Percentiles rank a stretch among this genome's conserved stretches.
These are phyloP conservation scores for Cerastis rubricosa DNA, from an alignment of 2,888 invertebrate species.

Conservation along the genomic window DNA sequence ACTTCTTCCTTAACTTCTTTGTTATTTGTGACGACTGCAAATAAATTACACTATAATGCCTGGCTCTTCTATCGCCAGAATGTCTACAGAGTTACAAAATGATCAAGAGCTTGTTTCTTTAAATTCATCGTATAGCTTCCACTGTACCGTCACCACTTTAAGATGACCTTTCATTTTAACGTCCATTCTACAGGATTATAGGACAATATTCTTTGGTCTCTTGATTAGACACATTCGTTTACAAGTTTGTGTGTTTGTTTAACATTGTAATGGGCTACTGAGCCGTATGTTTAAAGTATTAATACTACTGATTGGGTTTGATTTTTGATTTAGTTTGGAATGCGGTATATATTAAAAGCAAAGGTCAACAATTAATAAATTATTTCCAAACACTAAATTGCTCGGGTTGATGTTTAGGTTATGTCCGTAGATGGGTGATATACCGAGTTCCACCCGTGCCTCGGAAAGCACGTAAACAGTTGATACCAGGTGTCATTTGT, in stretches of 20 bases:
- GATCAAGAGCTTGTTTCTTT: background rate
- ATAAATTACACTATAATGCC: background rate
- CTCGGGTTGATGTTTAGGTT: too few relatives aligned
- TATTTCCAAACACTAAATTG: too few relatives aligned
- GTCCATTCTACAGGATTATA: slow-evolving; percentile 58
- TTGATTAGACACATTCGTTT: slow-evolving; percentile 58
- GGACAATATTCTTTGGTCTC: slow-evolving; percentile 52
- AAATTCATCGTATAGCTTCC: slow-evolving; percentile 30
- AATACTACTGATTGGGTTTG: slow-evolving; percentile 27
- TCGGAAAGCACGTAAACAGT: background rate
- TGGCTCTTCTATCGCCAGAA: background rate
- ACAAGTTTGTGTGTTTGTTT: slow-evolving; percentile 57
- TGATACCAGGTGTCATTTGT: background rate
- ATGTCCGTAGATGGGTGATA: background rate
- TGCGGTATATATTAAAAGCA: background rate
- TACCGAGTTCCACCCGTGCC: background rate
- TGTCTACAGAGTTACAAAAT: background rate
- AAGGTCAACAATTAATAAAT: background rate
- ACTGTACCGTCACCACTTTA: slow-evolving; percentile 31
- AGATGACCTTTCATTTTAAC: slow-evolving; percentile 65
- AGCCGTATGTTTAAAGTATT: slow-evolving; percentile 19
- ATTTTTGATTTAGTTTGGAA: slow-evolving; percentile 10
- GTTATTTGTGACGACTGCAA: background rate
- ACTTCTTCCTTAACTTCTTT: too few relatives aligned
- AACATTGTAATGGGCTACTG: slow-evolving; percentile 58